Evolutionary conservation across 2,797 vertebrate species (phyloP), one percentile per base, ranked within the genome.

Genomic region (Hyperoplus immaculatus): DNA sequence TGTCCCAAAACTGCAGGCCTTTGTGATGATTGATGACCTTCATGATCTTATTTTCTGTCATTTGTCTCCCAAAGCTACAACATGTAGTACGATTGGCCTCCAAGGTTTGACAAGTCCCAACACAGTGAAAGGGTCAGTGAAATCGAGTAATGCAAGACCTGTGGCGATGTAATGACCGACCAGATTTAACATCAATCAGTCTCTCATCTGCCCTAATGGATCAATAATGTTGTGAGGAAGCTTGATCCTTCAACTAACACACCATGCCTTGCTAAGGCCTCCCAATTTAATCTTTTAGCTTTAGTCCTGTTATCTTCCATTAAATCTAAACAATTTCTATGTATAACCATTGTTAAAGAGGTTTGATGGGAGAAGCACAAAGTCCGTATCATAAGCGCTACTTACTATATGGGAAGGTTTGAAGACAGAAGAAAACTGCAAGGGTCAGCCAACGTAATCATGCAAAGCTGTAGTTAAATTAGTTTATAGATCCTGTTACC

Each of bases 401-500:
- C 1, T 1, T 39, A 38, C 6, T 11, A 14, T 50, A n/a, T 43
- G n/a, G 60, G 47, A 39, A 36, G 21, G 53, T 16, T 13, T 67
- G 1, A 61, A 63, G 46, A 62, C 11, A 49, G 65, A 68, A 77
- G 38, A 57, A 81, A 76, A 55, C 56, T 13, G 15, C 54, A 70
- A 21, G 16, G 66, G 39, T 78, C 77, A 74, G 78, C 73, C 85
- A 88, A 89, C 50, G 75, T 75, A 86, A 82, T 86, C 83, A 91
- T 82, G 78, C 83, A 86, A 82, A 82, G 74, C 72, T 74, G 50
- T 71, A 62, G 72, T 82, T 81, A 78, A 90, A 92, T 90, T 68
- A 80, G 72, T 85, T 90, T 92, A 91, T 88, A 47, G 86, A 92
- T 91, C 80, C 62, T 74, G 72, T 68, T 79, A 82, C 63, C 13